These are phyloP conservation scores for Congeria kusceri DNA, from an alignment of 2,888 invertebrate species.

Conservation along the genomic window DNA sequence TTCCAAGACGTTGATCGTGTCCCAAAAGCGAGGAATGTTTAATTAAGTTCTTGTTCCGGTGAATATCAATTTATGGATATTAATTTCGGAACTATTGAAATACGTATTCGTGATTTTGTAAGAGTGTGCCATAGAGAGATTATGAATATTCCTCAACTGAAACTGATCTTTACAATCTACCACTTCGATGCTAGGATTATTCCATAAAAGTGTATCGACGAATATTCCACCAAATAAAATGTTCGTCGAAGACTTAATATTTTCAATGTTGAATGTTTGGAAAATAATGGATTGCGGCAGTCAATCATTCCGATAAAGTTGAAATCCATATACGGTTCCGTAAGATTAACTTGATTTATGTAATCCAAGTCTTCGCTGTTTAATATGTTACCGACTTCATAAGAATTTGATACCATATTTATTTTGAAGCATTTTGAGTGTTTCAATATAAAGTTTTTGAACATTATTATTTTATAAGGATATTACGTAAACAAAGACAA, in stretches of 20 bases:
- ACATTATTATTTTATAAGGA: too few relatives aligned
- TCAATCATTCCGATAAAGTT: conserved; percentile 20
- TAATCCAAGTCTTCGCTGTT: conserved; percentile 13
- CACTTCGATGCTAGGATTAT: conserved; percentile 34
- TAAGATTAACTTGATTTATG: conserved; percentile 11
- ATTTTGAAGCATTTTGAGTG: conserved; percentile 37
- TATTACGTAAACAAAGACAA: too few relatives aligned
- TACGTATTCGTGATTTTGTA: too few relatives aligned
- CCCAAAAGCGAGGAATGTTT: conserved; percentile 24
- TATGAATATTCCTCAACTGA: too few relatives aligned
- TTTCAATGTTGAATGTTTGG: conserved; percentile 31
- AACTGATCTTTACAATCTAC: conserved; percentile 46
- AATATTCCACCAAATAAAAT: conserved; percentile 39
- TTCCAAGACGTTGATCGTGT: conserved; percentile 40
- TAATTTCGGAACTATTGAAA: background rate
- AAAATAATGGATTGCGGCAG: background rate
- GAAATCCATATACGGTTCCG: conserved; percentile 45
- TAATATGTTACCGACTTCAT: conserved; percentile 42
- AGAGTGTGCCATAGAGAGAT: too few relatives aligned
- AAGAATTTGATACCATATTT: conserved; percentile 41
- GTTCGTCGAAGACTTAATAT: conserved; percentile 39
- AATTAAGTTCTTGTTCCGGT: conserved; percentile 43
- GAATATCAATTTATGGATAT: conserved; percentile 26
- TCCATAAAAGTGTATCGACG: conserved; percentile 39
- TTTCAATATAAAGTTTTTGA: conserved; percentile 31